Base-by-base conservation (phyloP, 2,113 vertebrate genomes). In the Canis aureus region DNA sequence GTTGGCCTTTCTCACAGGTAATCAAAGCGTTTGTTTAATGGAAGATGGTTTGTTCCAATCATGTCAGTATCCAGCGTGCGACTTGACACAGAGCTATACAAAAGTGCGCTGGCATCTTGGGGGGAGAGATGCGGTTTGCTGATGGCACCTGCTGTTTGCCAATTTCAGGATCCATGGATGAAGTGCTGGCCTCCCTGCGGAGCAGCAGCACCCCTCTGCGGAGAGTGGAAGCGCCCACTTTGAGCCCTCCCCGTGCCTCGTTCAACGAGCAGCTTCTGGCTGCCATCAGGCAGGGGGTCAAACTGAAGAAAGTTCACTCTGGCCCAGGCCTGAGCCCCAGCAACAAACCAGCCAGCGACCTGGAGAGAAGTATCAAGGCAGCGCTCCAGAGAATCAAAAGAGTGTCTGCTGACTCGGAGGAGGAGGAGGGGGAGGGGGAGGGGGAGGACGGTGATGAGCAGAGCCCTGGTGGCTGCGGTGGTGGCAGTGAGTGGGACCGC, bases 371-470 rank as follows among this genome's bases (percentile, higher is more conserved):
- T 98, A 99, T 99, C 98, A 99, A 99, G 97, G 99, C 99, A 0
- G 99, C 99, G 91, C 99, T 99, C 98, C 98, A 99, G 98, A 99
- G 99, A 98, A 99, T 99, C 99, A 99, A 99, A 98, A 99, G 99
- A 87, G 99, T 99, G 85, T 99, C 99, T 0, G 98, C 99, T 0
- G 99, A 99, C 97, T 99, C 99, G 0, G 99, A 99, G 22, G 99
- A 99, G 8, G 98, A 69, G 0, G 99, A 99, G 22, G 99, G 99
- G 8, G 98, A 57, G 22, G 99, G 99, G 8, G 98, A 69, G 3
- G 99, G 99, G 8, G 99, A 99, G 7, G 98, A 98, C 19, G 96
- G 90, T 0, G 98, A 96, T 0, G 99, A 99, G 90, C 98, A 94
- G 91, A 98, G 85, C 22, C 98, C 97, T 1, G 97, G 90, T 0